Percentiles rank a stretch among this genome's conserved stretches.
These are phyloP conservation scores for Aleiodes sp. DNA, from an alignment of 1,140 invertebrate species.

Conservation along the genomic window DNA sequence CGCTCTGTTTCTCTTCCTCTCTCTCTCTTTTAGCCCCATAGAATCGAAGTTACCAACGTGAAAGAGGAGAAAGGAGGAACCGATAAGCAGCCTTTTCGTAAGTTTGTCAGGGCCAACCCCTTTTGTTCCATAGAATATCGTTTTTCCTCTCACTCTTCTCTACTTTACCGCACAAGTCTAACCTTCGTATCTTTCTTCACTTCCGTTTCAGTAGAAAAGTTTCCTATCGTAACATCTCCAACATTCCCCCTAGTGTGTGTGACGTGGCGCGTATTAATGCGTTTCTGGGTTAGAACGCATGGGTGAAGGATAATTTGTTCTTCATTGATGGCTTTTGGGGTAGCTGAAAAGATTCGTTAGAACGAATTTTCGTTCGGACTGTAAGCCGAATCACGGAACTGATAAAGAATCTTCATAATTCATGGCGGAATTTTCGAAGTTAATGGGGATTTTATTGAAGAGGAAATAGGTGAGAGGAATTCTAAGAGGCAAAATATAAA, in stretches of 20 bases:
- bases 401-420: no score
- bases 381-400: no score
- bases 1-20: neutral
- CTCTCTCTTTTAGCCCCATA: neutral
- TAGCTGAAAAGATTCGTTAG: slow-evolving; percentile 9
- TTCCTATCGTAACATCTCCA: neutral
- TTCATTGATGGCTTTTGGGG: neutral
- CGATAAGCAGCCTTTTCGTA: slow-evolving; percentile 15
- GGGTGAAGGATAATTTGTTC: neutral
- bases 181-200: slow-evolving; percentile 14
- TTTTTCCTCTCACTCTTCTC: neutral
- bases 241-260: neutral
- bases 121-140: slow-evolving; percentile 4
- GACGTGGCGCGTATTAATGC: neutral
- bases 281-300: neutral
- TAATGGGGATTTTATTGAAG: no score
- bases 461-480: no score
- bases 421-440: no score
- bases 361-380: neutral
- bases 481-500: no score
- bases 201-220: slow-evolving; percentile 14
- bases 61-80: slow-evolving; percentile 8
- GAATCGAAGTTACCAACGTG: slow-evolving; percentile 14
- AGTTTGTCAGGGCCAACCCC: slow-evolving; percentile 11
- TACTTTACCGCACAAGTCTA: neutral